Percentiles rank a stretch among this genome's conserved stretches.
These are phyloP conservation scores for Thamnophis sirtalis DNA, from an alignment of 2,113 vertebrate species.

Conservation along the genomic window DNA sequence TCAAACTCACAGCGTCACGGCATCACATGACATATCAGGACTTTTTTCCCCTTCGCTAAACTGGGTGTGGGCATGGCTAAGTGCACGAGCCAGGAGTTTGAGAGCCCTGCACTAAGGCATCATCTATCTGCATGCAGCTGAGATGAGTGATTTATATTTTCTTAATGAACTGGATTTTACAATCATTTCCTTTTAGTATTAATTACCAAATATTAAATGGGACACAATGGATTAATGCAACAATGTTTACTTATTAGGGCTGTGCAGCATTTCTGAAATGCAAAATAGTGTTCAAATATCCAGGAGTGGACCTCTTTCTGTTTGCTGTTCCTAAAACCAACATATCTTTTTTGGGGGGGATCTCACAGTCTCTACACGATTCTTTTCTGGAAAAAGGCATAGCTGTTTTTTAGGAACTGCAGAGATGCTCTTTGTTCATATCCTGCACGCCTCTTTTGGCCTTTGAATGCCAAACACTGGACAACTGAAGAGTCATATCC, in stretches of 20 bases:
- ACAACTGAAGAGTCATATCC: neutral
- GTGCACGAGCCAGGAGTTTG: too few species aligned
- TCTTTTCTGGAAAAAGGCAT: neutral
- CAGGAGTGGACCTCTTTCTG: neutral
- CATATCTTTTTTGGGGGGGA: neutral
- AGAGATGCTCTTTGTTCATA: neutral
- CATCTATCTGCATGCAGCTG: neutral
- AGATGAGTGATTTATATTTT: neutral
- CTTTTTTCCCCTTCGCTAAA: too few species aligned
- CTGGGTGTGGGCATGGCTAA: too few species aligned
- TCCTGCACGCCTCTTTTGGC: neutral
- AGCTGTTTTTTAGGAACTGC: neutral
- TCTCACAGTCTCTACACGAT: neutral
- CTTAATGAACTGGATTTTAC: neutral
- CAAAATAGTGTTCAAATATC: neutral
- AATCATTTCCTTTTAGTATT: neutral
- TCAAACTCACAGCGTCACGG: too few species aligned
- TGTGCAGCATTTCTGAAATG: neutral
- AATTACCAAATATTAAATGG: neutral
- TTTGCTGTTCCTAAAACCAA: neutral
- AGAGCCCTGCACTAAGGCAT: neutral
- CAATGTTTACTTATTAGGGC: neutral
- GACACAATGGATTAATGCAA: neutral
- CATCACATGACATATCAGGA: too few species aligned
- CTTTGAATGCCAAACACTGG: neutral